Evolutionary conservation across 2,797 vertebrate species (phyloP).

Genomic region (Hozukius guyotensis): DNA sequence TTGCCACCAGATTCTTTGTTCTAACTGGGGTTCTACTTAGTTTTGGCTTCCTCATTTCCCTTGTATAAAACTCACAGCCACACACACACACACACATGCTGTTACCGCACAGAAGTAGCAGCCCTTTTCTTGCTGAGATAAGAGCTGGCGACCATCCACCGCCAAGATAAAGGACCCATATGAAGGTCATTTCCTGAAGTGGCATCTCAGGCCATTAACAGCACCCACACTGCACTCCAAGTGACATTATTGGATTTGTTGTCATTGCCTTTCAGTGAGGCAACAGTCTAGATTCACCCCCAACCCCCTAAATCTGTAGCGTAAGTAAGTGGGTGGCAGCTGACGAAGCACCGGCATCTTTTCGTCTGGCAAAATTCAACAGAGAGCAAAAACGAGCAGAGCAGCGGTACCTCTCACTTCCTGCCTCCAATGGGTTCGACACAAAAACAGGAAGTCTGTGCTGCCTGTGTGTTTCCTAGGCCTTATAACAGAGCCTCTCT

Average conservation of each 20-base stretch:
- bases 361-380: slow-evolving; percentile 13
- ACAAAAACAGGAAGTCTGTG: slow-evolving; percentile 79
- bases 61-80: background rate
- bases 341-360: slow-evolving; percentile 40
- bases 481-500: slow-evolving; percentile 50
- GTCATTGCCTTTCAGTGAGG: slow-evolving; percentile 45
- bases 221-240: slow-evolving; percentile 15
- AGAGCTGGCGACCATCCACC: background rate
- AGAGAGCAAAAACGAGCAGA: slow-evolving; percentile 35
- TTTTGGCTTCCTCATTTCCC: slow-evolving; percentile 1
- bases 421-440: slow-evolving; percentile 65
- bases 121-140: slow-evolving; percentile 2
- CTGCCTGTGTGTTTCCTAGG: slow-evolving; percentile 69
- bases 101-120: background rate
- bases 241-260: slow-evolving; percentile 65
- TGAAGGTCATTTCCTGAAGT: slow-evolving; percentile 44
- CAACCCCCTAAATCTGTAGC: slow-evolving; percentile 3
- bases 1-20: slow-evolving; percentile 64
- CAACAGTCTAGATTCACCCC: slow-evolving; percentile 2
- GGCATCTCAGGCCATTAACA: slow-evolving; percentile 15
- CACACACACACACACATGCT: background rate
- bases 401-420: slow-evolving; percentile 69
- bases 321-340: slow-evolving; percentile 42
- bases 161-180: background rate
- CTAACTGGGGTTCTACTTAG: slow-evolving; percentile 35